Conservation (phyloP, 2,888 invertebrate species). For the Danaus chrysippus region DNA sequence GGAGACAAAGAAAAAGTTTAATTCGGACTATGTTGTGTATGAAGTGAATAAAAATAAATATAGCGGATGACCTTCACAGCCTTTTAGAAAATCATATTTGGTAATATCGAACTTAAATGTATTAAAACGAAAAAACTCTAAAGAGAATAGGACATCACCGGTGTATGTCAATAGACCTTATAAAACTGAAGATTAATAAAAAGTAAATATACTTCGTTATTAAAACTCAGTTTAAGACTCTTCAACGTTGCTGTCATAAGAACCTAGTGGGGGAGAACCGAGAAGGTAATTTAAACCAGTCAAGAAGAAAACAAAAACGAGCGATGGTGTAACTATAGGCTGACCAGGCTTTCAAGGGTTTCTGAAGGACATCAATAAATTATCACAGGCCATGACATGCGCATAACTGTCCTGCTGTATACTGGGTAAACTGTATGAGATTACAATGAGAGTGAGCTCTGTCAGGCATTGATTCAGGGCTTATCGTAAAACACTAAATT, state of each 20-base stretch:
- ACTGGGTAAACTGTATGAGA: no score
- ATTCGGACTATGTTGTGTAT: conserved; percentile 15
- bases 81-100: background rate
- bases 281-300: no score
- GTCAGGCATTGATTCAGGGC: background rate
- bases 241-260: no score
- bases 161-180: no score
- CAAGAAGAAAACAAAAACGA: no score
- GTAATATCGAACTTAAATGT: background rate
- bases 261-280: no score
- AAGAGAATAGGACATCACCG: no score
- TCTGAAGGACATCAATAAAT: conserved; percentile 6
- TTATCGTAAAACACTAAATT: background rate
- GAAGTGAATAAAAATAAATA: conserved; percentile 26
- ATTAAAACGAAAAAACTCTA: background rate
- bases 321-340: background rate
- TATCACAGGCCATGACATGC: conserved; percentile 1
- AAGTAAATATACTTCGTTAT: no score
- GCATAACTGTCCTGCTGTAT: background rate
- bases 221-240: no score
- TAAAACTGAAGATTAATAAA: no score
- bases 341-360: background rate
- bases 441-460: no score
- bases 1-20: conserved; percentile 17
- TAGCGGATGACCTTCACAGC: conserved; percentile 25